These are phyloP conservation scores for Heliconius hermathena DNA, from an alignment of 1,140 invertebrate genomes.

Conservation along the genomic window DNA sequence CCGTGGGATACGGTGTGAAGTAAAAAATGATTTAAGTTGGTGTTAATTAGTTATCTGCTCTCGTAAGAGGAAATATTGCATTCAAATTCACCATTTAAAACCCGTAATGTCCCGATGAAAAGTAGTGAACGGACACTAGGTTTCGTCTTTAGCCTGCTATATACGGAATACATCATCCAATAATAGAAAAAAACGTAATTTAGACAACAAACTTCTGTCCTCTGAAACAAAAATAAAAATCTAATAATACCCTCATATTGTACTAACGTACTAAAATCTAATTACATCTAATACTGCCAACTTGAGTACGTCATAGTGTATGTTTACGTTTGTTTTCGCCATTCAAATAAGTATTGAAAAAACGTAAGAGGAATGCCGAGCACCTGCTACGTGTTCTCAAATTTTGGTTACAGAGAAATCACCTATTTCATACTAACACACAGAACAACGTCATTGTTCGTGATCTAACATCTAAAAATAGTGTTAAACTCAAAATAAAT, in stretches of 20 bases:
- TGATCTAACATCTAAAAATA: constrained; percentile 10
- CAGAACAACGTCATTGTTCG: constrained; percentile 19
- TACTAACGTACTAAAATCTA: constrained; percentile 10
- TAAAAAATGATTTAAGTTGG: too few species aligned
- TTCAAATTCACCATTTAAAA: too few species aligned
- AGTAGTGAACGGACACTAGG: too few species aligned
- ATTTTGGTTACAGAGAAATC: constrained; percentile 15
- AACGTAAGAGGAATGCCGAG: constrained; percentile 33
- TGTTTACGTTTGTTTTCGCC: constrained; percentile 33
- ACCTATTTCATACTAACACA: constrained; percentile 4
- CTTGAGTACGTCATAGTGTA: constrained; percentile 28
- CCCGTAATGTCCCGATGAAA: too few species aligned
- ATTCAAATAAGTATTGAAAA: constrained; percentile 36
- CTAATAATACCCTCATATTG: not conserved
- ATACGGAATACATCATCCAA: too few species aligned
- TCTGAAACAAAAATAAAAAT: not conserved
- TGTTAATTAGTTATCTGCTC: too few species aligned
- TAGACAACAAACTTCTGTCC: not conserved
- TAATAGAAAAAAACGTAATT: not conserved
- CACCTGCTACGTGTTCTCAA: constrained; percentile 40
- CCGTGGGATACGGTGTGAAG: too few species aligned
- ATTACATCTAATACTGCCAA: constrained; percentile 35
- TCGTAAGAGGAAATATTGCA: too few species aligned
- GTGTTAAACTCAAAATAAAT: constrained; percentile 2
- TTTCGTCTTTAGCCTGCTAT: too few species aligned